Percentiles rank a stretch among this genome's conserved stretches.
Conservation (phyloP, 2,888 invertebrate species). For the Orgyia antiqua region DNA sequence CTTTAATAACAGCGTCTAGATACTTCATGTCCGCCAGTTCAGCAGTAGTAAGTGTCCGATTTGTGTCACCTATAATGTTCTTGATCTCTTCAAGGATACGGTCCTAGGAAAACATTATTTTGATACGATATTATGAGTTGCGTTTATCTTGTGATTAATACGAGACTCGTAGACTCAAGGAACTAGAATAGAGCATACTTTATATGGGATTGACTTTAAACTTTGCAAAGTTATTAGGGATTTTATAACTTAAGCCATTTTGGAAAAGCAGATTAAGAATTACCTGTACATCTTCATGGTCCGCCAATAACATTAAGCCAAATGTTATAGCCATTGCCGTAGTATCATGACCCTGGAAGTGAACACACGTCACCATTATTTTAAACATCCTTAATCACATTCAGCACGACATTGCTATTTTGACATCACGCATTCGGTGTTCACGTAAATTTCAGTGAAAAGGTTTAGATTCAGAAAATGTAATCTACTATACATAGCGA, state of each 20-base stretch:
- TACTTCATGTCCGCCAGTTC: conserved; percentile 81
- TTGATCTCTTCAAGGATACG: conserved; percentile 61
- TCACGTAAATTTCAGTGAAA: neutral
- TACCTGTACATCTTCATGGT: conserved; percentile 38
- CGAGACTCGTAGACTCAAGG: too few relatives aligned
- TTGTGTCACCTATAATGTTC: conserved; percentile 43
- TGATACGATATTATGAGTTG: too few relatives aligned
- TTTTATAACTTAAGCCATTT: too few relatives aligned
- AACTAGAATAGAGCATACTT: too few relatives aligned
- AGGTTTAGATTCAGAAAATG: too few relatives aligned
- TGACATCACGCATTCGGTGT: too few relatives aligned
- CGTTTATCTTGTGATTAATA: too few relatives aligned
- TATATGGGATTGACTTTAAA: too few relatives aligned
- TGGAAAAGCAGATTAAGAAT: neutral
- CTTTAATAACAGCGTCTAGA: conserved; percentile 84
- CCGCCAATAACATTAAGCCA: conserved; percentile 63
- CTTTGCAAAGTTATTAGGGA: too few relatives aligned
- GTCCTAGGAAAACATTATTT: conserved; percentile 45
- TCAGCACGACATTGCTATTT: too few relatives aligned
- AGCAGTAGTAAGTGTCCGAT: conserved; percentile 67
- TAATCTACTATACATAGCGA: too few relatives aligned
- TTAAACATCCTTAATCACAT: neutral
- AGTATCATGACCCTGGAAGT: conserved; percentile 73
- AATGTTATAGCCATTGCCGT: conserved; percentile 62
- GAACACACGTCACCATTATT: neutral